Evolutionary conservation across 2,888 invertebrate species (phyloP), one percentile per base, ranked within the genome.

Genomic region (Pseudoips prasinana): DNA sequence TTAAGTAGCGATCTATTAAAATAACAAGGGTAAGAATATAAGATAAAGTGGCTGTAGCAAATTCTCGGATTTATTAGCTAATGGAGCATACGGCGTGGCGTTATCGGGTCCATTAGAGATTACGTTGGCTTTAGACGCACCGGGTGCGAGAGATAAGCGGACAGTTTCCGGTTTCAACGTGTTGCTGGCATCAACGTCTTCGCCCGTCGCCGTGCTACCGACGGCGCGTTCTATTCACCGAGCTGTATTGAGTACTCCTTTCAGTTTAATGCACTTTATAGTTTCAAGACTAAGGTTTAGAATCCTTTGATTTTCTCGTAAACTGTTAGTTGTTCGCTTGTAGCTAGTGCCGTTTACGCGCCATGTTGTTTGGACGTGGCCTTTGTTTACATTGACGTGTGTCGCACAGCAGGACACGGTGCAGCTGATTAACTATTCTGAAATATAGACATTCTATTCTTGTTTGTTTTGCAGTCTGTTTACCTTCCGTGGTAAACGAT

Each of bases 271-370:
- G 22, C 29, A 28, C 46, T 46, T 42, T 61, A 56, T 29, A 8
- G 3, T 9, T 19, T 32, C 19, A 26, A 43, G n/a, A 25, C 30
- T 60, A 64, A 47, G 45, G 65, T 35, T 46, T 25, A 51, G 29
- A 53, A 40, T 59, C 31, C 29, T 22, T 5, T 30, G 24, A 4
- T 10, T 20, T 1, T 7, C 10, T 8, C n/a, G 37, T 23, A 5
- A 14, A 32, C 20, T 33, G 14, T 18, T 3, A 28, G 20, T 23
- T 44, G 33, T 46, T 41, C 24, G 40, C 30, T 49, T 42, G 48
- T 48, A 55, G 64, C 57, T 63, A 45, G 62, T 56, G 62, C 64
- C 63, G 55, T 69, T 70, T 64, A 63, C 49, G 55, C 46, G 51
- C 53, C 52, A 51, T 43, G 46, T 56, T 64, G 65, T 61, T 64